These are phyloP conservation scores for Rhyzopertha dominica DNA, from an alignment of 1,140 invertebrate genomes.

Conservation along the genomic window DNA sequence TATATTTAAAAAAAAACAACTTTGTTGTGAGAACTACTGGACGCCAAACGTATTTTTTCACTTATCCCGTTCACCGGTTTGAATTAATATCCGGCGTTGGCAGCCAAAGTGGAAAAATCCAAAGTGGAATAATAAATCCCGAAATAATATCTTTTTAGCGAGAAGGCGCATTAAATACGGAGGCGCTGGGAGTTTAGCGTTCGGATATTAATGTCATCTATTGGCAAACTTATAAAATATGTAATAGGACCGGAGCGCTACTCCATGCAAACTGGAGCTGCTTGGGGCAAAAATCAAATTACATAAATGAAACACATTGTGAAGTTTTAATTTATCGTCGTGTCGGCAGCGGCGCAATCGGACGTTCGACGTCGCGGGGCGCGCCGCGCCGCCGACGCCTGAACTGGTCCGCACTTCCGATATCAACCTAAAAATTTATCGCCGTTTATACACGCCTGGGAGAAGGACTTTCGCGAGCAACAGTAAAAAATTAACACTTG, in stretches of 20 bases:
- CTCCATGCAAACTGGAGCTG: slow-evolving; percentile 24
- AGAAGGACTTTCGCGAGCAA: slow-evolving; percentile 27
- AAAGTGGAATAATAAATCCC: too few relatives aligned
- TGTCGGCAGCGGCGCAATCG: slow-evolving; percentile 25
- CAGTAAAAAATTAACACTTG: slow-evolving; percentile 35
- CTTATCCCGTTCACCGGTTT: too few relatives aligned
- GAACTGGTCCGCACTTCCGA: slow-evolving; percentile 17
- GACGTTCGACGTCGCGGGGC: slow-evolving; percentile 4
- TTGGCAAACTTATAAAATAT: slow-evolving; percentile 38
- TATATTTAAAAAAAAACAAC: too few relatives aligned
- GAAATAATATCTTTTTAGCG: too few relatives aligned
- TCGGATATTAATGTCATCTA: slow-evolving; percentile 33
- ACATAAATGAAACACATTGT: slow-evolving; percentile 44
- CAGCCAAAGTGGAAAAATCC: too few relatives aligned
- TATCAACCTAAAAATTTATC: slow-evolving; percentile 40
- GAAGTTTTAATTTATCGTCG: slow-evolving; percentile 41
- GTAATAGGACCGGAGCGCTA: slow-evolving; percentile 29
- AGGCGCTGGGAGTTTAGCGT: slow-evolving; percentile 7
- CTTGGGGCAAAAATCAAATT: slow-evolving; percentile 39
- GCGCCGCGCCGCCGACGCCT: neutral
- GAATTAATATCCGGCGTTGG: too few relatives aligned
- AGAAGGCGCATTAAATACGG: slow-evolving; percentile 18
- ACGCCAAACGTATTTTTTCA: too few relatives aligned
- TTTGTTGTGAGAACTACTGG: too few relatives aligned
- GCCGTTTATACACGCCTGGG: slow-evolving; percentile 32